Base-by-base conservation (phyloP, 2,797 vertebrate genomes). In the Tolypeutes matacus region DNA sequence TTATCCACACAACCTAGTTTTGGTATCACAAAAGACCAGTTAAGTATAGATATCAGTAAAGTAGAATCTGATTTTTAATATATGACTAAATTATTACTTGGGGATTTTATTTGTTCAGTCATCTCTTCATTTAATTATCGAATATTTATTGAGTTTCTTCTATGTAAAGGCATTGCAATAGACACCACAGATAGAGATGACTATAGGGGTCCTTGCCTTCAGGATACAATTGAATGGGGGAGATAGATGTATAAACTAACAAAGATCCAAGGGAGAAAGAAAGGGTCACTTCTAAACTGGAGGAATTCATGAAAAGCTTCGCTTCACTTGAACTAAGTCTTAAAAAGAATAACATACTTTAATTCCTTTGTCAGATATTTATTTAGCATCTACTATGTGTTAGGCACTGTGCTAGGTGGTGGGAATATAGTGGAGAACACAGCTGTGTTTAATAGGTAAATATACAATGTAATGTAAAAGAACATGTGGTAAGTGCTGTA, bases 301-400 rank as follows among this genome's bases (percentile, higher is more conserved):
- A 21, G 42, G 77, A 18, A 39, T 70, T 67, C n/a, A 81, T 73
- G 36, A 64, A 90, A 14, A 85, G 13, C 85, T 53, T 93, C 17
- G 5, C 69, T 93, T 95, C 67, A 46, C 17, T 72, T 64, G 83
- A 94, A 58, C 75, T 64, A 36, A 87, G 39, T 67, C 65, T 65
- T 83, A 34, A 91, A 69, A 51, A 75, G 69, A 39, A 5, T 75
- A 58, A n/a, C 21, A 80, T 60, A n/a, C 39, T 42, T 92, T 62
- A 3, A 11, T 62, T 87, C 31, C n/a, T 29, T 73, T 67, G n/a
- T 31, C 73, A 60, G 76, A 21, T 78, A 8, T 14, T 89, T 46
- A 7, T 53, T 93, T 72, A 67, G 53, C n/a, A 27, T 42, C 39
- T 23, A 6, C 23, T 58, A 0, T 31, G 60, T 72, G 46, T 27